Evolutionary conservation across 1,140 invertebrate genomes (phyloP).

Genomic region (Battus philenor): DNA sequence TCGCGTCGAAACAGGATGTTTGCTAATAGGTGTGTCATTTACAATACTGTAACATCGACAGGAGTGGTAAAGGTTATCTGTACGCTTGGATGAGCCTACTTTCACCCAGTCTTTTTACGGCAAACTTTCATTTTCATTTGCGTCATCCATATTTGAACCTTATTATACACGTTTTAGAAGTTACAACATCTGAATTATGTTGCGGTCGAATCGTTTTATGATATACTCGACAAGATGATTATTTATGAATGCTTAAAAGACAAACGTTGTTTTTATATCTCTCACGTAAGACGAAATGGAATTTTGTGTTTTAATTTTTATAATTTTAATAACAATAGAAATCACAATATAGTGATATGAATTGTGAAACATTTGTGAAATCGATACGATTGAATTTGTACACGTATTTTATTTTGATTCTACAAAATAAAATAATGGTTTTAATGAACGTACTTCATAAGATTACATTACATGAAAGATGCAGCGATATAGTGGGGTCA

Average conservation of each 20-base stretch:
- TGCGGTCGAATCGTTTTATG: constrained; percentile 7
- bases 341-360: background rate
- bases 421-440: no score
- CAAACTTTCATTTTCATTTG: background rate
- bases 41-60: constrained; percentile 37
- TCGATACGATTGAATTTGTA: no score
- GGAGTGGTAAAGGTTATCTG: constrained; percentile 40
- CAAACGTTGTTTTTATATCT: background rate
- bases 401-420: no score
- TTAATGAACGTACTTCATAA: no score
- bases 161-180: background rate
- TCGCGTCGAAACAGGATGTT: constrained; percentile 5
- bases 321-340: background rate
- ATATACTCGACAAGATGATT: constrained; percentile 7
- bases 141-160: constrained; percentile 12
- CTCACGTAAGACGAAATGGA: background rate
- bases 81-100: constrained; percentile 33
- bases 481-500: no score
- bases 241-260: constrained; percentile 11
- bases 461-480: no score
- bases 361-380: no score
- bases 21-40: constrained; percentile 33
- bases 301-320: background rate
- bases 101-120: constrained; percentile 34
- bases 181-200: background rate